Evolutionary conservation across 2,888 invertebrate genomes (phyloP), one percentile per base, ranked within the genome.

Genomic region (Hipparchia semele): DNA sequence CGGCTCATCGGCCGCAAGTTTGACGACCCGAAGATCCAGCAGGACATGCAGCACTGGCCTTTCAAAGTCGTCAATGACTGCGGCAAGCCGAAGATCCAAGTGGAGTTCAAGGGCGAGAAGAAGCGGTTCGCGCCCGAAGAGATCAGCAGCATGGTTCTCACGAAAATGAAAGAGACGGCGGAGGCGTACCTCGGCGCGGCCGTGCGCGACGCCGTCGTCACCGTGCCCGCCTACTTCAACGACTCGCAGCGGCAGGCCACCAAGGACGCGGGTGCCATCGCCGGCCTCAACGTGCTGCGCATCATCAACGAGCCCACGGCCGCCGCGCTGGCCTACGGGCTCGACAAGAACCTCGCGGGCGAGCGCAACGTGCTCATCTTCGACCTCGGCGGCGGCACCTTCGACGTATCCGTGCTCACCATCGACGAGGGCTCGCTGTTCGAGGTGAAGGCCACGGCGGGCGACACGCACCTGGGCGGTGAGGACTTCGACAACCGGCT

Each of bases 271-370:
- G 97, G 97, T 4, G 94, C 92, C 45, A 96, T 96, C 80, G 95
- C 96, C 80, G 95, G 97, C 9, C 87, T 98, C 64, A 97, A 97
- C 85, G 97, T 98, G 7, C 90, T 98, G 49, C 94, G 97, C 75
- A 97, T 98, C 80, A 97, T 97, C 82, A 97, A 97, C 86, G 97
- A 98, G 84, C 97, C 97, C 6, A 97, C 97, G 8, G 96, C 96
- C 3, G 97, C 96, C 7, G 95, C 96, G 39, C 90, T 96, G 70
- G 96, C 96, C 6, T 96, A 97, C 83, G 97, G 97, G 1, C 91
- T 96, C 51, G 95, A 96, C 82, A 96, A 95, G 81, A 95, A 97
- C 93, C 87, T 96, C 84, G 92, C 94, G 79, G 95, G 95, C 10
- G 95, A 96, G 82, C 91, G 94, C 12, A 95, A 95, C 81, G 95